A percentile compares a stretch with the other conserved stretches of the same genome.
Conservation (phyloP, 2,888 invertebrate genomes). For the Ganaspis brasiliensis region DNA sequence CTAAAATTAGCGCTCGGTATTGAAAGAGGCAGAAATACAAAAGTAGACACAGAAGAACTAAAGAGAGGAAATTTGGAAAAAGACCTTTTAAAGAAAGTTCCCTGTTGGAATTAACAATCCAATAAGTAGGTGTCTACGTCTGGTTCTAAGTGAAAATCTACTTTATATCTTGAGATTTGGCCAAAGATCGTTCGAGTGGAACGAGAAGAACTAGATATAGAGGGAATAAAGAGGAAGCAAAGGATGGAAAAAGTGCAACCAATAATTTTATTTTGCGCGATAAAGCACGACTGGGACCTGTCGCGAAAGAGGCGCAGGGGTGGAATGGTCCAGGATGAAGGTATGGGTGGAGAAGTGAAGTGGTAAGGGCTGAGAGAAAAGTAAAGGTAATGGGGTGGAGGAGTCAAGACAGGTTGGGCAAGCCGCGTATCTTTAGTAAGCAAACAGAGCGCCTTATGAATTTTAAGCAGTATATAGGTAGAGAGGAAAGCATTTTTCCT, state of each 20-base stretch:
- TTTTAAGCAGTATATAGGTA: conserved; percentile 75
- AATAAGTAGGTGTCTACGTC: conserved; percentile 53
- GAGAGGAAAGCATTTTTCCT: conserved; percentile 63
- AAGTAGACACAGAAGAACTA: background rate
- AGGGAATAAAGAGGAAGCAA: conserved; percentile 49
- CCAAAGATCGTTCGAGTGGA: conserved; percentile 54
- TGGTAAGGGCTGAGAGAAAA: conserved; percentile 22
- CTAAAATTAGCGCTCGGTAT: conserved; percentile 23
- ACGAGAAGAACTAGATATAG: conserved; percentile 44
- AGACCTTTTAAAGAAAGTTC: conserved; percentile 40
- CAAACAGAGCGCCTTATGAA: conserved; percentile 79
- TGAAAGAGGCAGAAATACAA: background rate
- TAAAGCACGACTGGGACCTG: conserved; percentile 70
- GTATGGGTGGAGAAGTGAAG: conserved; percentile 39
- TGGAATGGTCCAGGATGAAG: conserved; percentile 40
- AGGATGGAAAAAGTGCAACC: conserved; percentile 69
- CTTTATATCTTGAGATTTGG: conserved; percentile 52
- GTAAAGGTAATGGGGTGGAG: conserved; percentile 29
- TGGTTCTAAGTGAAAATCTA: conserved; percentile 49
- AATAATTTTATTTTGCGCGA: conserved; percentile 77
- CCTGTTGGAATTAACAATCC: conserved; percentile 52
- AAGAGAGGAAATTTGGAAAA: background rate
- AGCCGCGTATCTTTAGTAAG: conserved; percentile 77
- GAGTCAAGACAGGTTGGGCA: conserved; percentile 53
- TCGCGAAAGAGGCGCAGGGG: conserved; percentile 50